Evolutionary conservation across 1,140 invertebrate species (phyloP).

Genomic region (Paraescarpia echinospica): DNA sequence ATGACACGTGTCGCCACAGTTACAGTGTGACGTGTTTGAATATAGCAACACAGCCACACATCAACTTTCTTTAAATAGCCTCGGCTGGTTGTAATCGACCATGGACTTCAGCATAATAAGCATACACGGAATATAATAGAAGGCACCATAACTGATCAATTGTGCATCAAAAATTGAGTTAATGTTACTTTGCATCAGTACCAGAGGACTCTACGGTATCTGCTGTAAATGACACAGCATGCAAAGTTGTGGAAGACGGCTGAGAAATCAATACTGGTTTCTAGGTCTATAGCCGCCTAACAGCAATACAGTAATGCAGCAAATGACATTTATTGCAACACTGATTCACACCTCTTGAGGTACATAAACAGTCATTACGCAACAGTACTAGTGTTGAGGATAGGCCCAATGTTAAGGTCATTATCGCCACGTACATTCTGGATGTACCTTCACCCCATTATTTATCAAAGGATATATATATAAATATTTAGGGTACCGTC

Average conservation of each 20-base stretch:
- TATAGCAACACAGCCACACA: background rate
- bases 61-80: background rate
- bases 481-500: no score
- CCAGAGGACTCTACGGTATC: background rate
- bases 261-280: background rate
- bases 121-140: background rate
- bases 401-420: no score
- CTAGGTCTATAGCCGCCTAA: background rate
- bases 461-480: no score
- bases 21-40: background rate
- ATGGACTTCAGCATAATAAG: background rate
- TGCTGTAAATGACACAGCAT: background rate
- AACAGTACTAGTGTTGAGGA: background rate
- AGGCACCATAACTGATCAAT: background rate
- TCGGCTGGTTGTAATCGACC: background rate
- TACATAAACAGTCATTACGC: background rate
- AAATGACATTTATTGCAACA: background rate
- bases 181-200: background rate
- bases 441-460: no score
- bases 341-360: background rate
- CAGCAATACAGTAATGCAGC: background rate
- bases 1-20: background rate
- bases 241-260: background rate
- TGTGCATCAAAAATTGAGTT: background rate
- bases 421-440: background rate